Evolutionary conservation across 1,140 invertebrate genomes (phyloP).

Genomic region (Hetaerina americana): DNA sequence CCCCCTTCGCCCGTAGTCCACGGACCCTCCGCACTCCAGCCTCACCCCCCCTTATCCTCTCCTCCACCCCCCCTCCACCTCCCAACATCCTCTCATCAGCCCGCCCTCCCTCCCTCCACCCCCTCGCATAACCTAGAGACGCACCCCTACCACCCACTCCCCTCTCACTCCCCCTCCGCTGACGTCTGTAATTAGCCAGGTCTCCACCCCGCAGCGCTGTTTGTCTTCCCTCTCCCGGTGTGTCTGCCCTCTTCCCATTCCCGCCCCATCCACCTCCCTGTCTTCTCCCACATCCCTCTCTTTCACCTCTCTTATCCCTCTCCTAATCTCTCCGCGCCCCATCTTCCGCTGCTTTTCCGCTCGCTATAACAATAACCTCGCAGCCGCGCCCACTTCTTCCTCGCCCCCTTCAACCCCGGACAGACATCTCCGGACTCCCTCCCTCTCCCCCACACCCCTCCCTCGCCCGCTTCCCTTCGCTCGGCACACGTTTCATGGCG

Average conservation of each 20-base stretch:
- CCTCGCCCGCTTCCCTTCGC: too few species aligned
- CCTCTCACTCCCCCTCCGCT: background rate
- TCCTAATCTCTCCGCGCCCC: background rate
- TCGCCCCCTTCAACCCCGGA: too few species aligned
- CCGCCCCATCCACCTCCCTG: background rate
- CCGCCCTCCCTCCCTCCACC: too few species aligned
- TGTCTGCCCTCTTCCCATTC: background rate
- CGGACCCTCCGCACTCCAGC: too few species aligned
- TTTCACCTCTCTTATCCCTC: background rate
- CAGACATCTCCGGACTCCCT: too few species aligned
- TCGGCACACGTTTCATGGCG: too few species aligned
- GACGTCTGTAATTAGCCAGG: constrained; percentile 10
- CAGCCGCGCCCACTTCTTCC: too few species aligned
- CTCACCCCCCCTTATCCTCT: background rate
- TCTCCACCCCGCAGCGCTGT: constrained; percentile 12
- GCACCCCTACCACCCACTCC: background rate
- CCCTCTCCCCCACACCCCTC: too few species aligned
- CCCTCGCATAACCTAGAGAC: too few species aligned
- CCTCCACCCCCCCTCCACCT: background rate
- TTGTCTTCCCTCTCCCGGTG: background rate
- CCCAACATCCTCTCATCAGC: too few species aligned
- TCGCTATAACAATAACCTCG: too few species aligned
- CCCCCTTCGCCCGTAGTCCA: background rate
- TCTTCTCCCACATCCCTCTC: background rate
- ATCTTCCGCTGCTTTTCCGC: background rate